These are phyloP conservation scores for Rhinogobio ventralis DNA, from an alignment of 2,797 vertebrate genomes.

Conservation along the genomic window DNA sequence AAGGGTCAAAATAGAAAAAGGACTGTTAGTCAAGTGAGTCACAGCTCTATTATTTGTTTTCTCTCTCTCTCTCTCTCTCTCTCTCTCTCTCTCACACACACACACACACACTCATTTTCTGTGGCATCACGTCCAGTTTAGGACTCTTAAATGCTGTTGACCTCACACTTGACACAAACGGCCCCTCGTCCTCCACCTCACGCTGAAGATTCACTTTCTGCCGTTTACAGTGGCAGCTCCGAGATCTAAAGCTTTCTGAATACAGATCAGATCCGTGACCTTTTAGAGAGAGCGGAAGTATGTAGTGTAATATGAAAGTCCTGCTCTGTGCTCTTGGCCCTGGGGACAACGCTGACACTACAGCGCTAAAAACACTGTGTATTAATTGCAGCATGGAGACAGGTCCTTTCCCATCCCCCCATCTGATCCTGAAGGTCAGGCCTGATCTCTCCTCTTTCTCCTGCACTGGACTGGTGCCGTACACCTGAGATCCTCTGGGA, in stretches of 20 bases:
- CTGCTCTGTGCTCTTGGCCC: slow-evolving; percentile 37
- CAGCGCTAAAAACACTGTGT: slow-evolving; percentile 45
- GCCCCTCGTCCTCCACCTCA: slow-evolving; percentile 17
- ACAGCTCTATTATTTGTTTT: not conserved
- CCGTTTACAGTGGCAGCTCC: slow-evolving; percentile 21
- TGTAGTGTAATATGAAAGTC: slow-evolving; percentile 47
- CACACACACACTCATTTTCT: not conserved
- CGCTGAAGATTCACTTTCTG: not conserved
- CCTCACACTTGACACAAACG: slow-evolving; percentile 41
- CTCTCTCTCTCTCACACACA: not conserved
- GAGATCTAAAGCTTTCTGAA: slow-evolving; percentile 49
- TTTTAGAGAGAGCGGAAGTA: slow-evolving; percentile 51
- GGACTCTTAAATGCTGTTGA: slow-evolving; percentile 44
- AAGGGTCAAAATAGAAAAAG: slow-evolving; percentile 18
- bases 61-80: not conserved
- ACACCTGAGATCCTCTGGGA: slow-evolving; percentile 24
- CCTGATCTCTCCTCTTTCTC: slow-evolving; percentile 1
- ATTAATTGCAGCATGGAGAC: slow-evolving; percentile 52
- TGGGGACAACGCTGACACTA: slow-evolving; percentile 39
- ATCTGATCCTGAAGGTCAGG: slow-evolving; percentile 38
- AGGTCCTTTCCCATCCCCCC: slow-evolving; percentile 36
- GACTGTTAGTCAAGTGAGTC: not conserved
- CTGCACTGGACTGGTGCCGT: not conserved
- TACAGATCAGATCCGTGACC: slow-evolving; percentile 64
- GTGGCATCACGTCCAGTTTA: slow-evolving; percentile 17